Percentiles rank a stretch among this genome's conserved stretches.
Conservation (phyloP, 2,113 vertebrate genomes). For the Tragulus kanchil region DNA sequence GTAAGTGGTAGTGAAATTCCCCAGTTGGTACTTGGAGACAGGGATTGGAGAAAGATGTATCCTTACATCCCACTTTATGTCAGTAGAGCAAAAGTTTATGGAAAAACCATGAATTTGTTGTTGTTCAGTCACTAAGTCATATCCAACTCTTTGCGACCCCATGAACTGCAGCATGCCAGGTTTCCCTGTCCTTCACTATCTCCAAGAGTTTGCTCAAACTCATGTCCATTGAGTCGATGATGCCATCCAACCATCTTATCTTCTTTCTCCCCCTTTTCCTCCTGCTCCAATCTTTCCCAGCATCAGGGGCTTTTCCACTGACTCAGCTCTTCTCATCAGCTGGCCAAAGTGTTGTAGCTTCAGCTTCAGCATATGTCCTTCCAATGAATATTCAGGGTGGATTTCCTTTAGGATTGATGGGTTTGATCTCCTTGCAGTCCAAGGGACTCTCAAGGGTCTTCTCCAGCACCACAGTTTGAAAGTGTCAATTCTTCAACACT, state of each 20-base stretch:
- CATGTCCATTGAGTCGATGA: not conserved
- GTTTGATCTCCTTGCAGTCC: not conserved
- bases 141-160: not conserved
- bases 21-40: not conserved
- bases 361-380: not conserved
- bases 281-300: not conserved
- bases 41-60: not conserved
- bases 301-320: not conserved
- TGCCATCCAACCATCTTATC: not conserved
- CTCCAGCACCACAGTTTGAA: not conserved
- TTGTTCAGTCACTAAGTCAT: not conserved
- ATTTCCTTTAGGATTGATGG: not conserved
- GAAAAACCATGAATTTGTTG: not conserved
- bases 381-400: not conserved
- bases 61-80: not conserved
- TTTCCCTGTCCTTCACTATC: not conserved
- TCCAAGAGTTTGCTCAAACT: not conserved
- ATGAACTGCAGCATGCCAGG: not conserved
- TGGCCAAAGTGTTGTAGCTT: not conserved
- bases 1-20: not conserved
- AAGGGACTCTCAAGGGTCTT: not conserved
- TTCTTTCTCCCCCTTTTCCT: not conserved
- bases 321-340: not conserved
- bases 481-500: not conserved
- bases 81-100: not conserved